Evolutionary conservation across 2,113 vertebrate species (phyloP), one percentile per base, ranked within the genome.

Genomic region (Poecile atricapillus): DNA sequence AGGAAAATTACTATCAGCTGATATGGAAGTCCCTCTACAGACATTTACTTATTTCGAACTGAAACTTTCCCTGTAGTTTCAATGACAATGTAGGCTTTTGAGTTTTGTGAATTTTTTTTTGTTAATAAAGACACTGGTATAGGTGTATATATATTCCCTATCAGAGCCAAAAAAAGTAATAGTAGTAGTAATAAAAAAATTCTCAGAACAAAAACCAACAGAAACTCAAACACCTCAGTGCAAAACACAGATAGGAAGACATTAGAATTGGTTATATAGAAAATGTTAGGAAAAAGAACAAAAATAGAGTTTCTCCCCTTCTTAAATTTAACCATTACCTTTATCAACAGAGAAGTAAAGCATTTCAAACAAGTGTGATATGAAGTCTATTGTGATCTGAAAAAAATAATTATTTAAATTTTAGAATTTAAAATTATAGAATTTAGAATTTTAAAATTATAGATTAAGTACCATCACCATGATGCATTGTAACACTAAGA

Each of bases 141-240:
- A 63, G 4, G 12, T 56, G 31, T 63, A 44, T n/a, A 41, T 33
- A 27, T 55, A 44, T 53, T 80, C 17, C 3, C 13, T 50, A 15
- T 52, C 69, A 60, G 10, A 65, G 16, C 2, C 22, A 76, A 69
- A 92, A 92, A 81, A 46, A 3, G 24, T 41, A 15, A 6, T 30
- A 82, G 15, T 3, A 39, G 28, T 25, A 41, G 14, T 35, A 53
- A 86, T 56, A 23, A 15, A 16, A 3, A 7, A 56, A 10, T 17
- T 10, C 4, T 2, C 9, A 17, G 55, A 39, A 35, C 5, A 30
- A 63, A 43, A 59, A 25, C 3, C 9, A 46, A 5, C 1, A 33
- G 7, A 33, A 16, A 52, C 6, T 5, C 15, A 43, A 60, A 44
- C 23, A 3, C 4, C 2, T 9, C 11, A 43, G 10, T 4, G 1